Conservation (phyloP, 2,113 vertebrate genomes). For the Chlamydotis undulata region DNA sequence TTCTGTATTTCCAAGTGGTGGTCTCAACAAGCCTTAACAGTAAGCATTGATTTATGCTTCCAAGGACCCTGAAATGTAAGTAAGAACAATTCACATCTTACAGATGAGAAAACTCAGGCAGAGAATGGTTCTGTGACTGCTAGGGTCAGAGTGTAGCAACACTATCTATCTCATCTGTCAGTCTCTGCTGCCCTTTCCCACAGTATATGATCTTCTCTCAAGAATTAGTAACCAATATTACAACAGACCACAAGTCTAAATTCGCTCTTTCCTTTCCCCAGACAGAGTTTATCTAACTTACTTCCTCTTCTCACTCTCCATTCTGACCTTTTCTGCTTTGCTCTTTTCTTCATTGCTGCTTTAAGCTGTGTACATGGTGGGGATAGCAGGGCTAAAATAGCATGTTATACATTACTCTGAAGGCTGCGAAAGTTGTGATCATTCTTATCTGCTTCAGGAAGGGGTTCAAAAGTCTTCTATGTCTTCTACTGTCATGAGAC, state of each 20-base stretch:
- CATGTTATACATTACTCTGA: neutral
- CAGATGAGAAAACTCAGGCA: neutral
- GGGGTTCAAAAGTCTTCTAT: neutral
- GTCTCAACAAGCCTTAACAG: neutral
- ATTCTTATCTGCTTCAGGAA: neutral
- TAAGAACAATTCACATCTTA: constrained; percentile 5
- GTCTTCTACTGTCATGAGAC: neutral
- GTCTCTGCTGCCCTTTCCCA: constrained; percentile 29
- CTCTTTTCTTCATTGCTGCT: neutral
- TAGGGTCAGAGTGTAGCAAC: neutral
- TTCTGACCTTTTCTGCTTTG: neutral
- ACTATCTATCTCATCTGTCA: neutral
- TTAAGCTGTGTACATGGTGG: neutral
- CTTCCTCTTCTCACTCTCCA: neutral
- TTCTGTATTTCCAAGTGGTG: neutral
- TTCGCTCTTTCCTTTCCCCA: neutral
- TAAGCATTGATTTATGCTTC: neutral
- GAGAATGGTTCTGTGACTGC: neutral
- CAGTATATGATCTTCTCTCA: neutral
- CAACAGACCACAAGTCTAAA: constrained; percentile 2
- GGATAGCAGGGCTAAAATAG: neutral
- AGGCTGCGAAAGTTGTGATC: neutral
- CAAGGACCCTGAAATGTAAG: neutral
- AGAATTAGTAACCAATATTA: constrained; percentile 42
- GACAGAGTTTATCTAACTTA: constrained; percentile 19